Percentiles rank a stretch among this genome's conserved stretches.
Evolutionary conservation across 2,888 invertebrate species (phyloP).

Genomic region (Busseola fusca): DNA sequence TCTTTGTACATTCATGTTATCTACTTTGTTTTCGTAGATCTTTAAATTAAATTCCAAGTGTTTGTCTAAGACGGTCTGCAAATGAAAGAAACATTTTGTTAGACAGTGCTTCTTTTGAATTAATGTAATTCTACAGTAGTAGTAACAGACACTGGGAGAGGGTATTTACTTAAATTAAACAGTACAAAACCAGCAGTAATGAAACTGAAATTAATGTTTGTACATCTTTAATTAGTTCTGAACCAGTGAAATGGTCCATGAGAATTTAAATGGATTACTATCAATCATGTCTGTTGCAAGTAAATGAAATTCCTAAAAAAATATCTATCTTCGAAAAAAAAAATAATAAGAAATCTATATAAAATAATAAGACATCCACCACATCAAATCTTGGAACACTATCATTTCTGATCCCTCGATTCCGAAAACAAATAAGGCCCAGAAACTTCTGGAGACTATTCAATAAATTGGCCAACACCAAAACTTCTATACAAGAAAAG

Average conservation of each 20-base stretch:
- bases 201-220: background rate
- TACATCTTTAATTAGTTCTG: background rate
- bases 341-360: slow-evolving; percentile 39
- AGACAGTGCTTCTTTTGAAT: slow-evolving; percentile 27
- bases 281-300: background rate
- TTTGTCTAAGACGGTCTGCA: slow-evolving; percentile 31
- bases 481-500: slow-evolving; percentile 40
- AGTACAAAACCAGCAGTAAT: background rate
- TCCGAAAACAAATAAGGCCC: slow-evolving; percentile 50
- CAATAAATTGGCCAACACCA: slow-evolving; percentile 45
- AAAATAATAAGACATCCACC: slow-evolving; percentile 28
- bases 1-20: slow-evolving; percentile 28
- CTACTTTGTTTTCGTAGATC: slow-evolving; percentile 19
- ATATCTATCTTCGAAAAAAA: background rate
- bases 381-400: slow-evolving; percentile 46
- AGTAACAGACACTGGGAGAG: slow-evolving; percentile 9
- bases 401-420: slow-evolving; percentile 42
- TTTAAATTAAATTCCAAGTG: slow-evolving; percentile 56
- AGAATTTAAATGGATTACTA: background rate
- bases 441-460: slow-evolving; percentile 43
- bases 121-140: slow-evolving; percentile 31
- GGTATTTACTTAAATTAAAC: slow-evolving; percentile 17
- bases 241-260: background rate
- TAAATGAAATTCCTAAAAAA: background rate
- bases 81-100: slow-evolving; percentile 37